phyloP scores from a whole-genome alignment of 2,113 vertebrate species.

The Nicator chloris region DNA sequence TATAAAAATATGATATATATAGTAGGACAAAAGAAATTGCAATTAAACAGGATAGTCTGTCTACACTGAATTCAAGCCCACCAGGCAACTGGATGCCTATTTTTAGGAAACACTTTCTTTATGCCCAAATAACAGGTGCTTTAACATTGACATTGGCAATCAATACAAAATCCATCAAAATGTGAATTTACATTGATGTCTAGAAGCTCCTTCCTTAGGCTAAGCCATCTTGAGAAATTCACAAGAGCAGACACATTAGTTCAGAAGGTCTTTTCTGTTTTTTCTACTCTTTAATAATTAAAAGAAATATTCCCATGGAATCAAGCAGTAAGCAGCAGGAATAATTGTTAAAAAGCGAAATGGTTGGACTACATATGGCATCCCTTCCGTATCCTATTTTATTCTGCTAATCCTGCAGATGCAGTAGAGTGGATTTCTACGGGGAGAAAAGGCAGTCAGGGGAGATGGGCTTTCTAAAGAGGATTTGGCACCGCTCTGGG shows the following conservation, averaged over 20 bases:
- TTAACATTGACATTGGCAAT: not conserved
- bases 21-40: not conserved
- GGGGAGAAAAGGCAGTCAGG: not conserved
- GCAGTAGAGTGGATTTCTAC: not conserved
- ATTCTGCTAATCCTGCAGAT: not conserved
- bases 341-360: not conserved
- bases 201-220: not conserved
- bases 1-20: not conserved
- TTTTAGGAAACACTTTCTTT: slow-evolving; percentile 27
- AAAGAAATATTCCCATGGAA: not conserved
- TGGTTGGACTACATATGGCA: not conserved
- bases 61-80: not conserved
- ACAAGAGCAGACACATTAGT: not conserved
- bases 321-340: not conserved
- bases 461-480: not conserved
- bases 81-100: not conserved
- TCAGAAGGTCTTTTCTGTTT: not conserved
- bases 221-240: not conserved
- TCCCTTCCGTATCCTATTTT: not conserved
- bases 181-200: not conserved
- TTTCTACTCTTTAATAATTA: not conserved
- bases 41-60: not conserved
- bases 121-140: not conserved
- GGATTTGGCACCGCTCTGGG: not conserved
- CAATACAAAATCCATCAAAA: slow-evolving; percentile 7